Percentiles rank a stretch among this genome's conserved stretches.
Conservation (phyloP, 2,797 vertebrate species). For the Erithacus rubecula region DNA sequence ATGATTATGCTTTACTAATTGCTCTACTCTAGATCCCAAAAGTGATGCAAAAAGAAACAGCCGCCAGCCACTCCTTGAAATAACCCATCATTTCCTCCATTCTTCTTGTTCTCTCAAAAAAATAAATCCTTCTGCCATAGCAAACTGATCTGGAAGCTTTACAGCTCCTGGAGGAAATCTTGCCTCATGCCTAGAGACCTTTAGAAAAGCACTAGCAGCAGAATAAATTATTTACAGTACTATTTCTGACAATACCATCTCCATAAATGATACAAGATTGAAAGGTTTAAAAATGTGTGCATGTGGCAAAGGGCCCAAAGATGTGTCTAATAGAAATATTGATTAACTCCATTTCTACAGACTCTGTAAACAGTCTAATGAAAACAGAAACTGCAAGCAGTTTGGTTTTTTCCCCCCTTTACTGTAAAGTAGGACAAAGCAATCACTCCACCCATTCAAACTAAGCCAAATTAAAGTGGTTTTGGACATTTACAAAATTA, state of each 20-base stretch:
- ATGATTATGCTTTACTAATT: neutral
- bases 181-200: slow-evolving; percentile 42
- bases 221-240: slow-evolving; percentile 66
- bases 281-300: slow-evolving; percentile 53
- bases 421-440: neutral
- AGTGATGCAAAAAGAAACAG: neutral
- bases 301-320: slow-evolving; percentile 33
- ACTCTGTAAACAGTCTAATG: slow-evolving; percentile 48
- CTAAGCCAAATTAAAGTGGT: neutral
- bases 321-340: slow-evolving; percentile 56
- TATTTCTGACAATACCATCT: slow-evolving; percentile 66
- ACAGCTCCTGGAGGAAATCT: slow-evolving; percentile 58
- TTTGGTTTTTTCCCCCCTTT: neutral
- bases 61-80: neutral
- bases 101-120: neutral
- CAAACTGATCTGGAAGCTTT: slow-evolving; percentile 52
- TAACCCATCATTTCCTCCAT: slow-evolving; percentile 32
- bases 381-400: neutral
- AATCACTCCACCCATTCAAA: neutral
- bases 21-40: neutral
- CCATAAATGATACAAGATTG: slow-evolving; percentile 68
- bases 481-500: neutral
- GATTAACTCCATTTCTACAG: slow-evolving; percentile 25
- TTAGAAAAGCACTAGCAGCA: slow-evolving; percentile 60
- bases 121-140: neutral